Percentiles rank a stretch among this genome's conserved stretches.
Conservation (phyloP, 2,888 invertebrate species). For the Elysia crispata region DNA sequence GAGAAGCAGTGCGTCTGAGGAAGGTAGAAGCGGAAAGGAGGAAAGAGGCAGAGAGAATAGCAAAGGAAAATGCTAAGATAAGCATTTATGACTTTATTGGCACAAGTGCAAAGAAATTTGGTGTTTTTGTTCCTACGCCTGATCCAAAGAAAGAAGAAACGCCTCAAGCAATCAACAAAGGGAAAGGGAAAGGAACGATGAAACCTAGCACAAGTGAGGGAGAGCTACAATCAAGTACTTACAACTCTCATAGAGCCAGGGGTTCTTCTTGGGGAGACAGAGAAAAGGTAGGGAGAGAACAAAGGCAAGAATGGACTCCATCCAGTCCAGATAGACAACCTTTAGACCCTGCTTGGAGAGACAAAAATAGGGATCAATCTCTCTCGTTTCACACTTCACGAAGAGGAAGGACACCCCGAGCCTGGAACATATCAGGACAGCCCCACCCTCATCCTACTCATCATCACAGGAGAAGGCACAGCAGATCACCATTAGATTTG, state of each 20-base stretch:
- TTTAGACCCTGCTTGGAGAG: no score
- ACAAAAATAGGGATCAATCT: no score
- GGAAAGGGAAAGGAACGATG: not conserved
- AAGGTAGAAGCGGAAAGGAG: not conserved
- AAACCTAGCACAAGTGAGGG: not conserved
- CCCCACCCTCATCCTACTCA: no score
- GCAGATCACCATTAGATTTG: no score
- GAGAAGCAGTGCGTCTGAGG: not conserved
- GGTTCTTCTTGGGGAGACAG: conserved; percentile 13
- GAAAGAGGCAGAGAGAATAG: not conserved
- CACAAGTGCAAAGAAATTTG: conserved; percentile 45
- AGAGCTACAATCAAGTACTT: not conserved
- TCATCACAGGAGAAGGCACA: no score
- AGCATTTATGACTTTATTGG: conserved; percentile 47
- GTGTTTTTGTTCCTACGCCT: not conserved
- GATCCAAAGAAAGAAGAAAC: not conserved
- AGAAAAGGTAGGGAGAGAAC: not conserved
- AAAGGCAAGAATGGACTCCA: not conserved
- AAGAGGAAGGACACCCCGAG: no score
- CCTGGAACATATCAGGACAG: no score
- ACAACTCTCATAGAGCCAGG: conserved; percentile 6
- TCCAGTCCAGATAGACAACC: no score
- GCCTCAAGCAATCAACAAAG: not conserved
- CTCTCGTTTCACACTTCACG: no score
- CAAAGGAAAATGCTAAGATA: not conserved